These are phyloP conservation scores for Acanthiza pusilla DNA, from an alignment of 2,797 vertebrate species.

Conservation along the genomic window DNA sequence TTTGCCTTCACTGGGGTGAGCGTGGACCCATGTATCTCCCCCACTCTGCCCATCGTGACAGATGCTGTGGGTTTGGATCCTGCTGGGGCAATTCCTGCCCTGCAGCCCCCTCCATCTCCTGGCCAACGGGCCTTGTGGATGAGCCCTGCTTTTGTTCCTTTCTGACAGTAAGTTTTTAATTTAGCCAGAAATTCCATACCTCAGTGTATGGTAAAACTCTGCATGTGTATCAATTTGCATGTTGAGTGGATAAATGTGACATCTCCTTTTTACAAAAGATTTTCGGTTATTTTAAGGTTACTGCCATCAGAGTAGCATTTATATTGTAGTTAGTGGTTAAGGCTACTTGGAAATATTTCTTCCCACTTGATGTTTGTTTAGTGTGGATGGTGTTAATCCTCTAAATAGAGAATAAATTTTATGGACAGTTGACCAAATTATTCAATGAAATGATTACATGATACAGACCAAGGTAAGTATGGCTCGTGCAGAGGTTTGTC, in stretches of 20 bases:
- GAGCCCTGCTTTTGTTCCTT: not conserved
- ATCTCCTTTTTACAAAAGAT: not conserved
- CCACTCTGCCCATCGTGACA: not conserved
- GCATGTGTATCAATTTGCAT: not conserved
- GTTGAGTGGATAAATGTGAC: not conserved
- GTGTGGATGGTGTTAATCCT: not conserved
- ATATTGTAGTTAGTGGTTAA: not conserved
- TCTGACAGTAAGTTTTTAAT: not conserved
- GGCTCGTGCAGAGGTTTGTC: not conserved
- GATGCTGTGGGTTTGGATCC: not conserved
- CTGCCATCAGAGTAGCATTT: not conserved
- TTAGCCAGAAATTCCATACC: not conserved
- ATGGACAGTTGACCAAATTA: not conserved
- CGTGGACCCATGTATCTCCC: not conserved
- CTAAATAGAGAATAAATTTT: not conserved
- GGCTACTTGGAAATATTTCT: not conserved
- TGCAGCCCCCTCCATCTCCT: not conserved
- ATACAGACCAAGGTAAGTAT: not conserved
- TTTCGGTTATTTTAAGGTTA: not conserved
- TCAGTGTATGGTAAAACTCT: not conserved
- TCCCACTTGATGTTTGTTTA: not conserved
- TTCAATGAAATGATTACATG: not conserved
- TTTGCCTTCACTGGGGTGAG: not conserved
- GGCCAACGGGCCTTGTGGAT: not conserved
- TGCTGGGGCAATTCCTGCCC: not conserved